Evolutionary conservation across 2,797 vertebrate species (phyloP).

Genomic region (Rhynchotus rufescens): DNA sequence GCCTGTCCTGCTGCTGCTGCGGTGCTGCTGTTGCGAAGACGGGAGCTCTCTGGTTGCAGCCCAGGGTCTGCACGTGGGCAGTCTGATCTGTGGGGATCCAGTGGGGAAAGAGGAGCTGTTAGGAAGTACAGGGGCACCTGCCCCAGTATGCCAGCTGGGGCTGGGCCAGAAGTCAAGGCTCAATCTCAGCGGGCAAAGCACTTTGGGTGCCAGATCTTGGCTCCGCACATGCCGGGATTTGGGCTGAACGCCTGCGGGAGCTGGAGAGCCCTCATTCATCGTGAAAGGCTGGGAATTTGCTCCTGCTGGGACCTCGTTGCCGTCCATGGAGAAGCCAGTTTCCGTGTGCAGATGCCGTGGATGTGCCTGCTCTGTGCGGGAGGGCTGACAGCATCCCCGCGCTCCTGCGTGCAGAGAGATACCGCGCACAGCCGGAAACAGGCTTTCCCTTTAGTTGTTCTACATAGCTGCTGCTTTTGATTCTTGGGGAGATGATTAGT

Average conservation of each 20-base stretch:
- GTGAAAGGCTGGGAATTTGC: neutral
- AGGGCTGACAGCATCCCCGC: too few species aligned
- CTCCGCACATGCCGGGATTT: neutral
- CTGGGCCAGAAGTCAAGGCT: neutral
- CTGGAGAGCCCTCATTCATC: neutral
- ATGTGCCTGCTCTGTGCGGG: neutral
- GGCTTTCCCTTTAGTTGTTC: neutral
- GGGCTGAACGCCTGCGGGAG: neutral
- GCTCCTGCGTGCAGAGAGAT: neutral
- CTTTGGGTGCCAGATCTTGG: neutral
- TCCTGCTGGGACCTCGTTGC: too few species aligned
- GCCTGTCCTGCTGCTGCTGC: too few species aligned
- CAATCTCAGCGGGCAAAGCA: neutral
- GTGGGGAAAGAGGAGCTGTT: neutral
- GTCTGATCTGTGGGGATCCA: neutral
- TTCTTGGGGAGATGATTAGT: neutral
- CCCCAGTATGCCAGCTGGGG: too few species aligned
- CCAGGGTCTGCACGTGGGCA: neutral
- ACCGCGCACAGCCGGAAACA: neutral
- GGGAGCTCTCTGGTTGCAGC: neutral
- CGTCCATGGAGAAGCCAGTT: neutral
- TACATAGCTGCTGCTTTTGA: neutral
- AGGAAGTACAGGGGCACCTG: neutral
- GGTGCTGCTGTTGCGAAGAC: too few species aligned
- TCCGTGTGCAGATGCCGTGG: neutral